Base-by-base conservation (phyloP, 2,797 vertebrate species). In the Gouania willdenowi region DNA sequence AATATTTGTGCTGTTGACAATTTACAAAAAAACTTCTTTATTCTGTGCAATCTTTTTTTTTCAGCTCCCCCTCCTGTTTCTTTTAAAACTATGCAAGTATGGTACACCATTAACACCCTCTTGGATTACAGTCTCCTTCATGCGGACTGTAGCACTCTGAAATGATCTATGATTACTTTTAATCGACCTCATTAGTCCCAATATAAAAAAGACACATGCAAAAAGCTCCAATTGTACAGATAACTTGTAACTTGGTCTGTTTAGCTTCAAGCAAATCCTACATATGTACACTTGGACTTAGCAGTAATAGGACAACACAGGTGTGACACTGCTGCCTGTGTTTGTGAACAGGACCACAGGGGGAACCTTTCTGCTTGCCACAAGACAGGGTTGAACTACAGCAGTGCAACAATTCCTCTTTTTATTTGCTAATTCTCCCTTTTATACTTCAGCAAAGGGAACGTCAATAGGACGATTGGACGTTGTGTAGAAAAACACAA, bases 1-100 rank as follows among this genome's bases (percentile, higher is more conserved):
- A 97, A 95, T 91, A 93, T 88, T 97, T 97, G 94, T 96, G 94
- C 93, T 95, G 92, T 95, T 88, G 91, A 93, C 88, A 56, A 84
- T 93, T 97, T 96, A 94, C 92, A 97, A 97, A 96, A 87, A 83
- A 87, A 49, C 80, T 77, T 41, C 75, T 71, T 75, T 83, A 82
- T 85, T 86, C 78, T 72, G 87, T 88, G 81, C 83, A 79, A 82
- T 77, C 75, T 58, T 83, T 85, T 85, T 82, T 86, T 65, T 3
- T 1, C 15, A 45, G 68, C 65, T 54, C 52, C 59, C 39, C 67
- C 52, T 54, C 45, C 41, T 66, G n/a, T n/a, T n/a, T 49, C 43
- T 5, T 67, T 81, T 74, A 52, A 71, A 71, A 87, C 82, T 79
- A 86, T 43, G 78, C 68, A 84, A 84, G 56, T 59, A 84, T 86